Evolutionary conservation across 2,113 vertebrate genomes (phyloP), one percentile per base, ranked within the genome.

Genomic region (Zapornia atra): DNA sequence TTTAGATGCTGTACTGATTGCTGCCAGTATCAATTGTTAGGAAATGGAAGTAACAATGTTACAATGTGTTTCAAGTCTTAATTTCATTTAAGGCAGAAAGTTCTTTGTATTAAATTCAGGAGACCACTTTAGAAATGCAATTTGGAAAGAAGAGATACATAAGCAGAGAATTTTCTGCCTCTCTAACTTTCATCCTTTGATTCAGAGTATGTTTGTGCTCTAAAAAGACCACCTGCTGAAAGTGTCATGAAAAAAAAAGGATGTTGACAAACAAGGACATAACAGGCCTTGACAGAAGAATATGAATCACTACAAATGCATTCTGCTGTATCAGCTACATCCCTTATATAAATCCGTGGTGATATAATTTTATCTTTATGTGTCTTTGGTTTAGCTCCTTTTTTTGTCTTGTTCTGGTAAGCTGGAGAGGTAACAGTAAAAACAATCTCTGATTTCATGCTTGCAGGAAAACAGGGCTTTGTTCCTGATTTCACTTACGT

Each of bases 181-280:
- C 83, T 80, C 65, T 4, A 17, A 57, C 78, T 95, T 96, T 85
- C 54, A 87, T 68, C 73, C 60, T 89, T 89, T 65, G 69, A 92
- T 73, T 92, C 91, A 84, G 89, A 96, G 29, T 91, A 85, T 76
- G 89, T 77, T 44, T 53, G 70, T 85, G 63, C 75, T 95, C 84
- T 95, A 94, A 89, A 85, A 96, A 85, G 70, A 82, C 75, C 87
- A 91, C 73, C 71, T 82, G 87, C 83, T 87, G 84, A 76, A 95
- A 87, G 54, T 19, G 15, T 46, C 0, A 0, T 57, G 70, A 54
- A 51, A 82, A 83, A 82, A 83, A 82, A 87, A 89, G 63, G 51
- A 34, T 76, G 89, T 54, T 22, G 13, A 88, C 91, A 94, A 91
- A 96, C 66, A 96, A 90, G 81, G 89, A 90, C 78, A 76, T 54